phyloP scores from a whole-genome alignment of 2,888 invertebrate genomes.

The Euplexia lucipara region DNA sequence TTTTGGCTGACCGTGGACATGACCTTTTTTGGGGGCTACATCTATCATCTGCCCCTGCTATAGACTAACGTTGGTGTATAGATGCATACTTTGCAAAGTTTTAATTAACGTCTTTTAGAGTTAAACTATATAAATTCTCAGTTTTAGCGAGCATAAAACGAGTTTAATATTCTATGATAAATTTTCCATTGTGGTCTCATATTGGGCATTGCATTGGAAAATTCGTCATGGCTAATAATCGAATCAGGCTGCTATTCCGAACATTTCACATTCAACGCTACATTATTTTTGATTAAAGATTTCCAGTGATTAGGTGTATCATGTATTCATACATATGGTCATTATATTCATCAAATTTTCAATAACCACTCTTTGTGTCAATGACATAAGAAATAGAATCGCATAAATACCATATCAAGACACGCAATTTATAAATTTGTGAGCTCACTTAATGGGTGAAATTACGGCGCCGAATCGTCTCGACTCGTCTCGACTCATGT shows the following conservation, averaged over 20 bases:
- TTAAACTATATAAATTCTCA: not conserved
- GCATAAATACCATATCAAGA: constrained; percentile 68
- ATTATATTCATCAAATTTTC: constrained; percentile 51
- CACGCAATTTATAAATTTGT: constrained; percentile 83
- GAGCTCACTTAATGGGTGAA: constrained; percentile 82
- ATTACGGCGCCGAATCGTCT: constrained; percentile 84
- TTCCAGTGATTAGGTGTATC: constrained; percentile 80
- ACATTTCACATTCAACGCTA: constrained; percentile 79
- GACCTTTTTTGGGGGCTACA: too few species aligned
- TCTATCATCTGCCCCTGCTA: too few species aligned
- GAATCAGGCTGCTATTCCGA: constrained; percentile 72
- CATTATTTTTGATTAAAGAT: constrained; percentile 84
- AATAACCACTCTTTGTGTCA: constrained; percentile 66
- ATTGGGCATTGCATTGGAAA: constrained; percentile 61
- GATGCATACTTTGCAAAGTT: not conserved
- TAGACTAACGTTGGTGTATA: not conserved
- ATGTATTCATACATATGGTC: constrained; percentile 67
- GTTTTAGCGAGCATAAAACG: constrained; percentile 19
- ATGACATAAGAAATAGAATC: constrained; percentile 74
- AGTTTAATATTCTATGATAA: constrained; percentile 14
- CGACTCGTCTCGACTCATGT: constrained; percentile 81
- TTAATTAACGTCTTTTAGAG: not conserved
- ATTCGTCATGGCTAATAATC: constrained; percentile 75
- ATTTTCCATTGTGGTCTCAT: too few species aligned
- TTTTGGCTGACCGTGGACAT: too few species aligned